These are phyloP conservation scores for Bombus confusus DNA, from an alignment of 1,140 invertebrate species.

Conservation along the genomic window DNA sequence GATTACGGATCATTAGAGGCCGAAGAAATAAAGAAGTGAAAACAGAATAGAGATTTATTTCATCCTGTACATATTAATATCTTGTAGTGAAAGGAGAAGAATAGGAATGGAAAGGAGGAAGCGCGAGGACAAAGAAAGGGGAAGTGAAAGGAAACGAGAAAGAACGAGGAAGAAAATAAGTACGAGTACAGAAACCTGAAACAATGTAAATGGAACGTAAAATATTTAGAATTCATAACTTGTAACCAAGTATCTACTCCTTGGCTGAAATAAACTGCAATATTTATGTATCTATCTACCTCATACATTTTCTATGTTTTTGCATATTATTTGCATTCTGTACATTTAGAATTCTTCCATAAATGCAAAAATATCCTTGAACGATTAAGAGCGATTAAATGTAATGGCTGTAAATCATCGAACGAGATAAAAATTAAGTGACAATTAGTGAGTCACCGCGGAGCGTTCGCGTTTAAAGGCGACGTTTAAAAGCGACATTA, in stretches of 20 bases:
- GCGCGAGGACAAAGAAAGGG: background rate
- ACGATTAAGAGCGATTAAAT: background rate
- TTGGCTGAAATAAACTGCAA: background rate
- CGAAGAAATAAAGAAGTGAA: too few relatives aligned
- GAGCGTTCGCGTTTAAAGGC: too few relatives aligned
- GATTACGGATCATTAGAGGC: too few relatives aligned
- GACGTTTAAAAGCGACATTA: background rate
- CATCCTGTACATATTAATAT: background rate
- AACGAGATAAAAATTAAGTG: background rate
- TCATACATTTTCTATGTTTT: background rate
- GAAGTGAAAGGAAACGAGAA: background rate
- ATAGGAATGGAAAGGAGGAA: background rate
- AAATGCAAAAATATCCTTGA: background rate
- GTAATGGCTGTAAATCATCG: background rate
- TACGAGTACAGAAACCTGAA: background rate
- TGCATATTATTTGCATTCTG: background rate
- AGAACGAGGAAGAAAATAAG: background rate
- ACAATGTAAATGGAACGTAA: background rate
- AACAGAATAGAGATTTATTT: background rate
- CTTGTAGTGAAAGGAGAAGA: background rate
- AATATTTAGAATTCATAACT: background rate
- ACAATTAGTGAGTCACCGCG: slow-evolving; percentile 10
- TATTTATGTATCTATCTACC: background rate
- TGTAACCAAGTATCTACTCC: accelerated
- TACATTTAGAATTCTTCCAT: background rate